Evolutionary conservation across 30 jellyfish, hydroid and myxozoan genomes (phyloP), one percentile per base, ranked within the genome.

Genomic region (Nemopilema nomurai): DNA sequence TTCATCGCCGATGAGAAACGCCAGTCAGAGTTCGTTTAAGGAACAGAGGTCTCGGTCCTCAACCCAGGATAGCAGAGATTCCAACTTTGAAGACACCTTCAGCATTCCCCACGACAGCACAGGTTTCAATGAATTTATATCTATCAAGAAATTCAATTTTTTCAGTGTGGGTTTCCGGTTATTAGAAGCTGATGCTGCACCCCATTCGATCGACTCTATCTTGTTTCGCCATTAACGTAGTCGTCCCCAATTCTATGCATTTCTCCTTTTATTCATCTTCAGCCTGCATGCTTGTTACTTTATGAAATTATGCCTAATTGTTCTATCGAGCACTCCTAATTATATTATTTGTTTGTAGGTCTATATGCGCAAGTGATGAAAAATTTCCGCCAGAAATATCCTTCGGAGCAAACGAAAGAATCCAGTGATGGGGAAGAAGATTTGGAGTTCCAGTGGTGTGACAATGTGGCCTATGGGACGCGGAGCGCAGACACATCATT

Each of bases 361-460:
- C 23, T 91, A 57, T 91, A 91, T 63, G 96, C 98, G 24, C 90
- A 75, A 85, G 96, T 86, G 7, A 53, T 76, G 89, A 85, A 85
- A 76, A 83, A 70, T 23, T 77, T 22, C 79, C 26, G 27, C 26
- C 68, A 62, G 8, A 69, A 68, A n/a, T 16, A 27, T 16, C 51
- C 50, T 1, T 26, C 64, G 0, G 87, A 68, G 18, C 49, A 29
- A 22, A 96, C 77, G 17, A 80, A 82, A 24, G 90, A 62, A 20
- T 91, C 91, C 4, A 87, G 96, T 28, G 96, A 86, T 22, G 97
- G 78, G 23, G 98, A 92, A 41, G 97, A 91, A 4, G 98, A 93
- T 79, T 88, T 87, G 22, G 98, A 87, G 62, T 50, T 89, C 29
- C 87, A 81, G 17, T 93, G 98, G 98, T 67, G 85, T 25, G 97